A percentile compares a stretch with the other conserved stretches of the same genome.
Conservation (phyloP, 2,797 vertebrate genomes). For the Carapus acus region DNA sequence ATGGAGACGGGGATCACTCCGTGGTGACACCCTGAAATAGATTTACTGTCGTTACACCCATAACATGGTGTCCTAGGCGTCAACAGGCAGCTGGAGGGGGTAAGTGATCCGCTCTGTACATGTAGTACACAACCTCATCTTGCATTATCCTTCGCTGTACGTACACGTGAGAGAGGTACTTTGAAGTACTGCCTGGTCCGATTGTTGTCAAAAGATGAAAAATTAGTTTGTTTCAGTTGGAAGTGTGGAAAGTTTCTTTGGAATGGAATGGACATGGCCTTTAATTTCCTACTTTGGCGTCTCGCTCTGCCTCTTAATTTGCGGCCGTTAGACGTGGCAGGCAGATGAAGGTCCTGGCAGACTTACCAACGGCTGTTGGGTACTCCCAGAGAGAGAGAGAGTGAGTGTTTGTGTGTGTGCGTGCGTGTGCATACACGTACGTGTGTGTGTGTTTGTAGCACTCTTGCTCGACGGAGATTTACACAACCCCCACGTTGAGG, state of each 20-base stretch:
- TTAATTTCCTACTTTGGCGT: slow-evolving; percentile 34
- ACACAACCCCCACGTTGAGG: slow-evolving; percentile 27
- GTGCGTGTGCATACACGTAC: too few species aligned
- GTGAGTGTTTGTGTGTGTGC: slow-evolving; percentile 18
- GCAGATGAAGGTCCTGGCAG: slow-evolving; percentile 58
- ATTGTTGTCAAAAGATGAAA: neutral
- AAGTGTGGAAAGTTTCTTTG: neutral
- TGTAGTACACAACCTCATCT: too few species aligned
- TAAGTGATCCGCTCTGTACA: neutral
- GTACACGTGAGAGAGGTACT: too few species aligned
- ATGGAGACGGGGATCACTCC: slow-evolving; percentile 53
- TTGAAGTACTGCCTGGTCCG: too few species aligned
- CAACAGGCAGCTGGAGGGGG: slow-evolving; percentile 4
- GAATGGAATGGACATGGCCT: slow-evolving; percentile 7
- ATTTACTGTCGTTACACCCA: slow-evolving; percentile 35
- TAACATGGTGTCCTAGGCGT: slow-evolving; percentile 4
- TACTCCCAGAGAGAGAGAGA: slow-evolving; percentile 21
- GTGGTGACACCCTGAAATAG: slow-evolving; percentile 63
- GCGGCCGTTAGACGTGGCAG: slow-evolving; percentile 45
- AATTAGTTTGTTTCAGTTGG: neutral
- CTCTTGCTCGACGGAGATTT: slow-evolving; percentile 38
- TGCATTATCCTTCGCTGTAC: too few species aligned
- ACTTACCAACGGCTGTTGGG: slow-evolving; percentile 21
- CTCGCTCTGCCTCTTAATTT: slow-evolving; percentile 43
- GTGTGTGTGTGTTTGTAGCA: slow-evolving; percentile 19